Evolutionary conservation across 2,113 vertebrate genomes (phyloP).

Genomic region (Nicator chloris): DNA sequence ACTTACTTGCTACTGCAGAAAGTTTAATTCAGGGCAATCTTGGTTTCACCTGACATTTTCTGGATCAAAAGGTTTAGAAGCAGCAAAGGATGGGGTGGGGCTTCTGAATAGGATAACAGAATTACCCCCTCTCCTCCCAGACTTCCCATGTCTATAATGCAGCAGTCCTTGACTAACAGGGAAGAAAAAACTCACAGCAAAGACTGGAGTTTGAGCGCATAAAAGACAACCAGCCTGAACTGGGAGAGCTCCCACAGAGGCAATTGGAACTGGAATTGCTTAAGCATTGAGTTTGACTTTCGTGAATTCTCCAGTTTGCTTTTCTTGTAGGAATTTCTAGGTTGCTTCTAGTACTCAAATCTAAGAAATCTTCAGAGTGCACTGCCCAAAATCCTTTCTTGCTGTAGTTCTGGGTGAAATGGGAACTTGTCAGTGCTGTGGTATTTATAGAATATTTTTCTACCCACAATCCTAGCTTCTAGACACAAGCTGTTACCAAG

Average conservation of each 20-base stretch:
- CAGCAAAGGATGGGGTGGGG: background rate
- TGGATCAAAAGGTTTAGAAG: background rate
- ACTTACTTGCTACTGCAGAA: background rate
- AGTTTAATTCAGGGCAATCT: background rate
- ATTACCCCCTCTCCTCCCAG: background rate
- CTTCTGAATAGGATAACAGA: background rate
- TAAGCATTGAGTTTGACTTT: background rate
- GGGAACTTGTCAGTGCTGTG: background rate
- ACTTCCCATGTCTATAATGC: background rate
- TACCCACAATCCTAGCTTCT: conserved; percentile 41
- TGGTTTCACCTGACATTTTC: background rate
- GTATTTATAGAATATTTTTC: conserved; percentile 58
- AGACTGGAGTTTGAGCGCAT: background rate
- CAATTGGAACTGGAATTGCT: rapidly evolving
- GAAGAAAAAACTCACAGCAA: background rate
- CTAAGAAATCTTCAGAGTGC: background rate
- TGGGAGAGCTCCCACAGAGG: background rate
- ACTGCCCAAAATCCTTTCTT: background rate
- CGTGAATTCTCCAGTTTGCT: background rate
- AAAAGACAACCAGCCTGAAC: background rate
- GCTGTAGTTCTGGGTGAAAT: background rate
- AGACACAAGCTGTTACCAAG: conserved; percentile 44
- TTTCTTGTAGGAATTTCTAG: background rate
- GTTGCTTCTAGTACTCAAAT: background rate
- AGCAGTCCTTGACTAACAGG: background rate